Conservation (phyloP, 2,113 vertebrate species). For the Eulacestoma nigropectus region DNA sequence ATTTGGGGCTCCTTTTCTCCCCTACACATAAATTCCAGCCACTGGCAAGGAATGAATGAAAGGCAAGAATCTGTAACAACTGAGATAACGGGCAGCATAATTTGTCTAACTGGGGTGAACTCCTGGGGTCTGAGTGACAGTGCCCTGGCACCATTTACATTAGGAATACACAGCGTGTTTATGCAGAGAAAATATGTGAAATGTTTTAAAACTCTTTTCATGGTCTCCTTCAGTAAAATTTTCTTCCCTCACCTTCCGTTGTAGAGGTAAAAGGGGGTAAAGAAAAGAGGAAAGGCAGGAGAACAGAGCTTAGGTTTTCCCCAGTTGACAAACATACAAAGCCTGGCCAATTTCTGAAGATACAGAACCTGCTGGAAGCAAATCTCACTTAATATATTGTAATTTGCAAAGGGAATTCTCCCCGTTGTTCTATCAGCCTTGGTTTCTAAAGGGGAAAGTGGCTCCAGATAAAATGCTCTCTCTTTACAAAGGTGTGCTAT, state of each 20-base stretch:
- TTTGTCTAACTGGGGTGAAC: conserved; percentile 7
- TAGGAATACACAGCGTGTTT: not conserved
- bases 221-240: not conserved
- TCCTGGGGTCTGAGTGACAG: conserved; percentile 28
- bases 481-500: not conserved
- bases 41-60: conserved; percentile 25
- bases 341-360: not conserved
- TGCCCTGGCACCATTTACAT: not conserved
- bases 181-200: not conserved
- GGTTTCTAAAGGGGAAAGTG: not conserved
- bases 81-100: conserved; percentile 1
- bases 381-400: not conserved
- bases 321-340: not conserved
- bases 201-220: not conserved
- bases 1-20: not conserved
- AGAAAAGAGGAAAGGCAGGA: not conserved
- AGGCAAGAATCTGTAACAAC: conserved; percentile 4
- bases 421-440: not conserved
- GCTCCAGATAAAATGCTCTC: not conserved
- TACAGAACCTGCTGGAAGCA: not conserved
- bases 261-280: not conserved
- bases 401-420: not conserved
- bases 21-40: not conserved
- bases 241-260: not conserved
- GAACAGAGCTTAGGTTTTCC: not conserved